Base-by-base conservation (phyloP, 2,888 invertebrate species). In the Pristionchus mayeri region DNA sequence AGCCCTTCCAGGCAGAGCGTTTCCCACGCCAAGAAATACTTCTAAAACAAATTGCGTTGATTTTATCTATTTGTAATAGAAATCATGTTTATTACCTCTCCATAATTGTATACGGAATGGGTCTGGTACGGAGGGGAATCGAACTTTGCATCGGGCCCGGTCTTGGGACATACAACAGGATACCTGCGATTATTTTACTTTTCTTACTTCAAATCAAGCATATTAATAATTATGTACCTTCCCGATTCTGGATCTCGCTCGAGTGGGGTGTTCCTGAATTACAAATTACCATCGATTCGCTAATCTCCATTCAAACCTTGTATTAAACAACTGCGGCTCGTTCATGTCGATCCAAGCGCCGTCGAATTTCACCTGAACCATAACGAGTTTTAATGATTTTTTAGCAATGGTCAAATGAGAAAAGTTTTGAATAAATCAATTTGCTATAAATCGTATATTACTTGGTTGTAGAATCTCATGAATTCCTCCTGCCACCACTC, bases 271-370 rank as follows among this genome's bases (percentile, higher is more conserved):
- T n/a, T n/a, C n/a, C n/a, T n/a, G n/a, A n/a, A n/a, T n/a, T n/a
- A n/a, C n/a, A n/a, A n/a, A n/a, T n/a, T n/a, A n/a, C n/a, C n/a
- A n/a, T n/a, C n/a, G n/a, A n/a, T n/a, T n/a, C n/a, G n/a, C n/a
- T n/a, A n/a, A n/a, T n/a, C 54, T 21, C 21, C 88, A 85, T 91
- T 91, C 0, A n/a, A n/a, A n/a, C n/a, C n/a, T 92, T 0, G 92
- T 92, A 34, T 87, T 94, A 93, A 96, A 96, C 94, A 96, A 96
- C 0, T 96, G 95, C 0, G 96, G 96, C 92, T 97, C 97, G 93
- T 97, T 96, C 96, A 97, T 97, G 91, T 96, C 96, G 90, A 97
- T 96, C 97, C 97, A 97, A 63, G 95, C 95, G 16, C 96, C 97
- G 92, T 97, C 97, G 91, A 95, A 96, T 3, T 94, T 93, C 78